phyloP scores from a whole-genome alignment of 2,113 vertebrate genomes.

The Sinosuthora webbiana region DNA sequence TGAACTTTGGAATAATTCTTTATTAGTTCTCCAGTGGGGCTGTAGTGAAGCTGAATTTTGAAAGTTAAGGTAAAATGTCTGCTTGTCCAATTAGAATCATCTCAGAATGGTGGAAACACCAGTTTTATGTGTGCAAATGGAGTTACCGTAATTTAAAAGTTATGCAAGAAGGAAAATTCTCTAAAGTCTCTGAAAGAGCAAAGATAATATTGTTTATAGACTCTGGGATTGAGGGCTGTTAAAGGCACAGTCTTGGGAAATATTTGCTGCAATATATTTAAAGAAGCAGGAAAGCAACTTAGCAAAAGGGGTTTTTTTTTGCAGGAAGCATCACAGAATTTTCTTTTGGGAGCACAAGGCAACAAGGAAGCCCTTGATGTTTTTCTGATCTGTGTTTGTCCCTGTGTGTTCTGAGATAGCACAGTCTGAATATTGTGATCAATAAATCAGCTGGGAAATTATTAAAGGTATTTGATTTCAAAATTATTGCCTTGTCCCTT shows the following conservation, averaged over 20 bases:
- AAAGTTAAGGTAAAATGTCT: background rate
- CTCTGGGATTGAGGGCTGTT: background rate
- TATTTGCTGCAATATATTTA: background rate
- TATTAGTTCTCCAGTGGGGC: background rate
- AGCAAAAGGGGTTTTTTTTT: background rate
- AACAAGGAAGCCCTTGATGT: background rate
- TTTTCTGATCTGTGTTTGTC: background rate
- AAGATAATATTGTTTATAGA: background rate
- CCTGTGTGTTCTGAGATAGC: background rate
- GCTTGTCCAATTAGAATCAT: background rate
- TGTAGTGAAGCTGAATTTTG: background rate
- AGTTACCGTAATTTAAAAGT: background rate
- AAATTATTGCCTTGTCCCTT: background rate
- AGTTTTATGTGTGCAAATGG: background rate
- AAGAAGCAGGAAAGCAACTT: background rate
- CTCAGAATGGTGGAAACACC: background rate
- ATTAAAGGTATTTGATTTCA: background rate
- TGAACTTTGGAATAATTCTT: background rate
- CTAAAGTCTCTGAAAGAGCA: background rate
- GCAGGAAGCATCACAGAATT: background rate
- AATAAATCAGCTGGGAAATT: background rate
- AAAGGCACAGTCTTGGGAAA: background rate
- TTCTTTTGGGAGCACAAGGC: background rate
- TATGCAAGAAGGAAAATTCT: background rate
- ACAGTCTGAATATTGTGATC: background rate